Conservation (phyloP, 1,140 invertebrate genomes). For the Macrotrachela quadricornifera region DNA sequence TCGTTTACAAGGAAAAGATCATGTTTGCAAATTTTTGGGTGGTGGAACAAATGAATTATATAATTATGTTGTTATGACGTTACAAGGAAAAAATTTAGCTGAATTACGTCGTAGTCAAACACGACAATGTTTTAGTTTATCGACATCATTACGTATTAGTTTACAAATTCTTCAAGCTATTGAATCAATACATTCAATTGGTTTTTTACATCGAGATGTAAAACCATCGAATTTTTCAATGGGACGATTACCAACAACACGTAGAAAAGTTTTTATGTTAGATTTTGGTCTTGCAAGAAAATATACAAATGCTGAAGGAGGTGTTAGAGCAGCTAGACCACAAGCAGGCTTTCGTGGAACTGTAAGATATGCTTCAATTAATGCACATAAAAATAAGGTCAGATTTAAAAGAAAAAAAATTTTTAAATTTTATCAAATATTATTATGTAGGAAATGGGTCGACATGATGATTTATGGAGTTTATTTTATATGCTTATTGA, state of each 20-base stretch:
- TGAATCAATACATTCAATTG: constrained; percentile 91
- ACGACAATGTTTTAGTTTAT: constrained; percentile 77
- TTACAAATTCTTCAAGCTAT: constrained; percentile 93
- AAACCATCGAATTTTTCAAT: constrained; percentile 99
- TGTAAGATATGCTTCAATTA: constrained; percentile 95
- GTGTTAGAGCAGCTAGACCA: constrained; percentile 78
- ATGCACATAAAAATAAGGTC: constrained; percentile 90
- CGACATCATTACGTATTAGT: constrained; percentile 76
- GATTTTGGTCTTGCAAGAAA: constrained; percentile 95
- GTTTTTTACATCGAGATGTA: constrained; percentile 94
- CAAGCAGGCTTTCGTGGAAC: constrained; percentile 95
- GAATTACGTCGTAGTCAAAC: constrained; percentile 80
- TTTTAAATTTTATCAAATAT: neutral
- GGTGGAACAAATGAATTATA: constrained; percentile 95
- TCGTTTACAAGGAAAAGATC: constrained; percentile 53
- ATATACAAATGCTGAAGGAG: constrained; percentile 79
- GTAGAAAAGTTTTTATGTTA: constrained; percentile 85
- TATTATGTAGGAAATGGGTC: constrained; percentile 65
- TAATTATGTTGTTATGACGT: constrained; percentile 98
- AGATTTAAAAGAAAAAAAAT: neutral
- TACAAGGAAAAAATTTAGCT: constrained; percentile 91
- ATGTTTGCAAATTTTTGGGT: constrained; percentile 87
- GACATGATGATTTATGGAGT: constrained; percentile 97
- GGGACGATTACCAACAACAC: constrained; percentile 63
- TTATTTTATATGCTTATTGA: constrained; percentile 98